Conservation (phyloP, 2,888 invertebrate species). For the Brenthis daphne region DNA sequence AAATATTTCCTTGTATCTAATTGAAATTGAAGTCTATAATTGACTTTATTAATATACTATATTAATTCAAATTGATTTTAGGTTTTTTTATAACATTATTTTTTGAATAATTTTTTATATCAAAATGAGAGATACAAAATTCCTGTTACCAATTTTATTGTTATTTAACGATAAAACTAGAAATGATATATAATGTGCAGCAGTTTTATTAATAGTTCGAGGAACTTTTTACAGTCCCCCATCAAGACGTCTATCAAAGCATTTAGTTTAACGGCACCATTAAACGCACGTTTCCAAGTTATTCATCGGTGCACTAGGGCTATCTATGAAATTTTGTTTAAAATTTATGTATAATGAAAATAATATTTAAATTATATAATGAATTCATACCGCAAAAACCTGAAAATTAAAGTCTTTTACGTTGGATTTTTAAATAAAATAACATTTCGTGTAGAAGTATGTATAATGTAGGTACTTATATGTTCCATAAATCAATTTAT, state of each 20-base stretch:
- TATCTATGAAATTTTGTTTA: not conserved
- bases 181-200: slow-evolving; percentile 26
- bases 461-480: no score
- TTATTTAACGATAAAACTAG: slow-evolving; percentile 4
- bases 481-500: no score
- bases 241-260: slow-evolving; percentile 64
- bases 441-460: no score
- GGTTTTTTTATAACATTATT: no score
- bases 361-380: not conserved
- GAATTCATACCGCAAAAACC: not conserved
- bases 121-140: no score
- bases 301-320: slow-evolving; percentile 20
- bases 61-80: no score
- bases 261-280: slow-evolving; percentile 58
- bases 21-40: no score
- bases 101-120: no score
- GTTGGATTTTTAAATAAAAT: no score
- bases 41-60: no score
- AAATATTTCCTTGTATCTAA: no score
- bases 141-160: not conserved
- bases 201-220: slow-evolving; percentile 54
- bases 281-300: slow-evolving; percentile 50
- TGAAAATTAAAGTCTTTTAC: no score
- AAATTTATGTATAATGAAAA: not conserved
- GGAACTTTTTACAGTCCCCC: slow-evolving; percentile 60